Conservation (phyloP, 2,797 vertebrate species). For the Lithobates sylvaticus region DNA sequence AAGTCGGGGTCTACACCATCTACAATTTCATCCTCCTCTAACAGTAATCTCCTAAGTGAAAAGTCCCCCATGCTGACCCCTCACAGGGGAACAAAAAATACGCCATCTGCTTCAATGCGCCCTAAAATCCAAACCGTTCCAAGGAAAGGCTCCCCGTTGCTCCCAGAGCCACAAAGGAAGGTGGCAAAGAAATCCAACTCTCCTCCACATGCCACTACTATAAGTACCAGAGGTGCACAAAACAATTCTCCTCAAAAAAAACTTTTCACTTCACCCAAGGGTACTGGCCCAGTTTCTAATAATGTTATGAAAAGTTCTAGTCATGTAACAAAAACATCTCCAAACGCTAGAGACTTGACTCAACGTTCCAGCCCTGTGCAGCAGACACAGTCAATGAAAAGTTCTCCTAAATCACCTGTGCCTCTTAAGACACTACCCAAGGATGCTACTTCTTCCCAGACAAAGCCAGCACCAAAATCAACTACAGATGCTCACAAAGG, state of each 20-base stretch:
- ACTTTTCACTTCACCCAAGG: constrained; percentile 32
- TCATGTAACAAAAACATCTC: constrained; percentile 49
- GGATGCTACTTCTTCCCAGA: constrained; percentile 39
- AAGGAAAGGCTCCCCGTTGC: constrained; percentile 24
- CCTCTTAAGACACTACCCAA: constrained; percentile 28
- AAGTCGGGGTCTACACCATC: constrained; percentile 68
- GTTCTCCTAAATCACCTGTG: not conserved
- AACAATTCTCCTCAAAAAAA: constrained; percentile 57
- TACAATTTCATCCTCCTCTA: constrained; percentile 47
- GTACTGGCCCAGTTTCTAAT: constrained; percentile 63
- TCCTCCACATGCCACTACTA: not conserved
- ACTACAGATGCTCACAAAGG: constrained; percentile 74
- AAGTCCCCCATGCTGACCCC: constrained; percentile 66
- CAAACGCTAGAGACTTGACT: constrained; percentile 44
- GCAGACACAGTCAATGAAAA: constrained; percentile 48
- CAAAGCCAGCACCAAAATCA: constrained; percentile 67
- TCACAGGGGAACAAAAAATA: constrained; percentile 45
- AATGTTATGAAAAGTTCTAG: not conserved
- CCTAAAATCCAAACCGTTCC: constrained; percentile 65
- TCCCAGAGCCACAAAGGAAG: constrained; percentile 62
- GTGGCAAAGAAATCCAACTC: constrained; percentile 65
- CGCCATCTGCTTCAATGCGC: constrained; percentile 29
- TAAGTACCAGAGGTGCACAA: constrained; percentile 43
- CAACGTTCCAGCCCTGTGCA: constrained; percentile 61
- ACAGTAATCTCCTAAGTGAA: constrained; percentile 61